These are phyloP conservation scores for Hippoglossus stenolepis DNA, from an alignment of 2,113 vertebrate genomes.

Conservation along the genomic window DNA sequence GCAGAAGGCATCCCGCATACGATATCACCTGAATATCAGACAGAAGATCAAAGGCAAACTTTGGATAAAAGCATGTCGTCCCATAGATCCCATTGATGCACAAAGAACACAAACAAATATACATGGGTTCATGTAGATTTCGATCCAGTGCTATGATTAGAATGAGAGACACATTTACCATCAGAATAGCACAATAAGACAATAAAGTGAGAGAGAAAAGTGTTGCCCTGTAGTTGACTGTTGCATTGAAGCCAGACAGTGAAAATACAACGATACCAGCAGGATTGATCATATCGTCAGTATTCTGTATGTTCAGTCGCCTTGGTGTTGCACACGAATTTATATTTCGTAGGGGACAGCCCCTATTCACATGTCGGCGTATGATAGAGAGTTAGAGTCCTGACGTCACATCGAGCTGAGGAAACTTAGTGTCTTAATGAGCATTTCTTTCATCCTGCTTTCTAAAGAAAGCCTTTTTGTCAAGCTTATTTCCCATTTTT, in stretches of 20 bases:
- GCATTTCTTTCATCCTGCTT: neutral
- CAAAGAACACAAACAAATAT: slow-evolving; percentile 25
- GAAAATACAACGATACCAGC: slow-evolving; percentile 17
- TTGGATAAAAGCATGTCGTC: slow-evolving; percentile 32
- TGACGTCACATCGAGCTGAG: neutral
- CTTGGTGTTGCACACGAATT: neutral
- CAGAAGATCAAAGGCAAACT: slow-evolving; percentile 37
- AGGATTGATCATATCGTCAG: slow-evolving; percentile 17
- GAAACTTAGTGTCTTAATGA: neutral
- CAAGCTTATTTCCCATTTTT: neutral
- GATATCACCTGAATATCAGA: slow-evolving; percentile 27
- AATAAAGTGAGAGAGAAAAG: slow-evolving; percentile 40
- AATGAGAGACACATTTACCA: slow-evolving; percentile 49
- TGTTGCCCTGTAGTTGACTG: slow-evolving; percentile 16
- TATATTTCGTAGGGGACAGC: neutral
- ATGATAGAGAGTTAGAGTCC: neutral
- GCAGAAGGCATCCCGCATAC: slow-evolving; percentile 33
- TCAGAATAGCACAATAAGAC: slow-evolving; percentile 16
- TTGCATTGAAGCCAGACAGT: slow-evolving; percentile 26
- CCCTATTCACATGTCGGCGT: neutral
- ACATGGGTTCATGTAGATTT: slow-evolving; percentile 50
- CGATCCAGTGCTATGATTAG: slow-evolving; percentile 44
- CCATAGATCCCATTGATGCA: slow-evolving; percentile 40
- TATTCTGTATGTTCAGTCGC: neutral
- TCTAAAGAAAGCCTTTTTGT: neutral